phyloP scores from a whole-genome alignment of 2,797 vertebrate species.

The Myotis vivesi region DNA sequence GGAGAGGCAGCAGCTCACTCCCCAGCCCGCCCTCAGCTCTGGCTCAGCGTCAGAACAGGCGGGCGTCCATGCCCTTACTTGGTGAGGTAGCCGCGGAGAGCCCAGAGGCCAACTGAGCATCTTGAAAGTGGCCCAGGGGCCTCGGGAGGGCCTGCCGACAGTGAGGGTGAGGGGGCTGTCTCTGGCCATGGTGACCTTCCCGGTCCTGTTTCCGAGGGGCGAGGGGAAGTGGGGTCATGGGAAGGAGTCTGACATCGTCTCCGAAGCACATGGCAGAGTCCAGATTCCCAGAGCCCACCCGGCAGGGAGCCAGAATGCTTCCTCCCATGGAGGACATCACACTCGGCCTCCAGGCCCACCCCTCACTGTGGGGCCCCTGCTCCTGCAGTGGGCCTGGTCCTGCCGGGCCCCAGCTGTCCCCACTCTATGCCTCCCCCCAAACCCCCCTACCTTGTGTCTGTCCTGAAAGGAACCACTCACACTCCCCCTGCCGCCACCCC shows the following conservation, averaged over 20 bases:
- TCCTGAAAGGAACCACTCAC: background rate
- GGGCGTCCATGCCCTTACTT: constrained; percentile 58
- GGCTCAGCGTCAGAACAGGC: constrained; percentile 7
- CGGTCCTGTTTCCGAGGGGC: background rate
- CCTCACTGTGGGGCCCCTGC: background rate
- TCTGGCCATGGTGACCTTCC: background rate
- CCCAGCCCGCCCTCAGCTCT: background rate
- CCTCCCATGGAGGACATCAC: background rate
- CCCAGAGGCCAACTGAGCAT: background rate
- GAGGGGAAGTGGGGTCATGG: background rate
- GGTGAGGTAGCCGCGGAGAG: constrained; percentile 46
- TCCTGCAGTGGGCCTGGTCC: background rate
- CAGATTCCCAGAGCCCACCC: background rate
- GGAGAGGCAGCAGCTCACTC: background rate
- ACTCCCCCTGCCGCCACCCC: too few species aligned
- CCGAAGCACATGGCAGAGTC: background rate
- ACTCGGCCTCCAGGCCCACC: background rate
- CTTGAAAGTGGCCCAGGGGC: background rate
- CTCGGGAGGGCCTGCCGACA: background rate
- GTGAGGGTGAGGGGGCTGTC: accelerated
- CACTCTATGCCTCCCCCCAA: background rate
- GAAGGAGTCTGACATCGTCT: background rate
- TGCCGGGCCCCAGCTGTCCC: background rate
- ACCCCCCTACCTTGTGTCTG: accelerated
- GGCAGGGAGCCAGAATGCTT: background rate